Base-by-base conservation (phyloP, 2,888 invertebrate genomes). In the Thereva unica region DNA sequence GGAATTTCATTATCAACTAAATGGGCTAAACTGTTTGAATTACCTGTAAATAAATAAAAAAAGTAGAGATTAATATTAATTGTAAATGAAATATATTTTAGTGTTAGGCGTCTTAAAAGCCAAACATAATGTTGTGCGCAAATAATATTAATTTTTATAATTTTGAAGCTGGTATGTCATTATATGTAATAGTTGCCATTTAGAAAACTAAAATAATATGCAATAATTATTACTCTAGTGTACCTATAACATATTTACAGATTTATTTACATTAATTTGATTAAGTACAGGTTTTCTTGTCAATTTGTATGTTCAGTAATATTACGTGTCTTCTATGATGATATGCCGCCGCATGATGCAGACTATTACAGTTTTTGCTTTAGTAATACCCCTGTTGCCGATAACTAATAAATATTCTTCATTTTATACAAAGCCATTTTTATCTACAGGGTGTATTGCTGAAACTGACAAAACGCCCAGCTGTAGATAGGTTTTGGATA, bases 21-120 rank as follows among this genome's bases (percentile, higher is more conserved):
- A 75, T 87, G 87, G 66, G 86, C 86, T 77, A 87, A 83, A 77
- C 87, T 87, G 79, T 86, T 87, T 72, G 86, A 85, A 76, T 87
- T 87, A 80, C 86, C 87, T 87, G 83, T 23, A 74, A 73, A 45
- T 67, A 50, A 64, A 57, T 38, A 66, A 54, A 66, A 71, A 70
- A 64, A 66, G 68, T 56, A 66, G 50, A 67, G 41, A 66, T 70
- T 69, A 64, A 64, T 68, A 47, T 66, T 35, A 4, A 37, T 10
- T 57, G 57, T n/a, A 23, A 64, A 53, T 41, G 6, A 5, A 49
- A 35, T 41, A 3, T 38, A 38, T 9, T 50, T 61, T 50, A 40
- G 7, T 8, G 8, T 47, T 61, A 34, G 40, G 40, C 9, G 12
- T n/a, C 6, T 61, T 50, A 50, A 10, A 8, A 61, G 61, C 53